Evolutionary conservation across 2,888 invertebrate genomes (phyloP).

Genomic region (Troides aeacus): DNA sequence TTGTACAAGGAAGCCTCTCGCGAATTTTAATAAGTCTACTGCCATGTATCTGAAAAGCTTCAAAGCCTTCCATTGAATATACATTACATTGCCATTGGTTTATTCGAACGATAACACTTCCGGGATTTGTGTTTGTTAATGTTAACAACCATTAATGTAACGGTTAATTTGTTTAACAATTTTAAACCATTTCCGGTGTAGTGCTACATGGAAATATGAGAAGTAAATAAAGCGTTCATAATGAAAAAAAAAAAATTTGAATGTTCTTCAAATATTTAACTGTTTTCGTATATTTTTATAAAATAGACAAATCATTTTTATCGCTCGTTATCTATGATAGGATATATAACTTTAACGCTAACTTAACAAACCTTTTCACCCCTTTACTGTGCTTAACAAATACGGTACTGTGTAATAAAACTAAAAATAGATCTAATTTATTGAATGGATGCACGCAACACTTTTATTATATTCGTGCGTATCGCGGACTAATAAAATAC

Average conservation of each 20-base stretch:
- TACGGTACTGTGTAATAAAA: neutral
- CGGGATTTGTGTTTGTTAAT: neutral
- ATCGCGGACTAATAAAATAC: neutral
- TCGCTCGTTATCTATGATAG: no score
- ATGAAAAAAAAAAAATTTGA: no score
- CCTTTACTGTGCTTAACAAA: neutral
- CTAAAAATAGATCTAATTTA: slow-evolving; percentile 3
- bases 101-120: neutral
- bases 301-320: no score
- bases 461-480: neutral
- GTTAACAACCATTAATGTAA: neutral
- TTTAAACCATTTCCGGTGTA: no score
- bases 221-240: no score
- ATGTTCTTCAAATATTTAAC: no score
- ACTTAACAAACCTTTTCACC: neutral
- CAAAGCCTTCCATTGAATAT: neutral
- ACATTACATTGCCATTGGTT: neutral
- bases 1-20: neutral
- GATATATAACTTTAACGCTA: neutral
- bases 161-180: neutral
- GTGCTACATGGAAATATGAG: no score
- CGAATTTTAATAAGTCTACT: slow-evolving; percentile 1
- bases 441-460: neutral
- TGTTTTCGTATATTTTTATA: no score
- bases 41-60: neutral